Evolutionary conservation across 2,888 invertebrate genomes (phyloP).

Genomic region (Lithophane ornitopus): DNA sequence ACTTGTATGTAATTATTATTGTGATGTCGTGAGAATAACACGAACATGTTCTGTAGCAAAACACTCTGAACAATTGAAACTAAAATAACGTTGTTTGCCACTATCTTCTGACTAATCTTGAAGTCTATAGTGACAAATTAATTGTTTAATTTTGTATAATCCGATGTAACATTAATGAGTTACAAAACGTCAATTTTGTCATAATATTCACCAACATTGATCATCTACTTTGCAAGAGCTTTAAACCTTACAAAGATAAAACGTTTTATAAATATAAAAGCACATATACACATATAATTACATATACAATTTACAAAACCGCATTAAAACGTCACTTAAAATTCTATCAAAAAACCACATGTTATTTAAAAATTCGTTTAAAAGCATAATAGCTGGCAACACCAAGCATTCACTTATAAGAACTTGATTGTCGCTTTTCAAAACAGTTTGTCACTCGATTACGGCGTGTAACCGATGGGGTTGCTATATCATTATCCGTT

Average conservation of each 20-base stretch:
- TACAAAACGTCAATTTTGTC: neutral
- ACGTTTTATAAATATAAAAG: constrained; percentile 14
- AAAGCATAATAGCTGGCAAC: constrained; percentile 65
- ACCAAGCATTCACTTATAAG: constrained; percentile 68
- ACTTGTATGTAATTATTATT: constrained; percentile 68
- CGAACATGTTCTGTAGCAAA: constrained; percentile 46
- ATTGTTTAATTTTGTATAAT: constrained; percentile 4
- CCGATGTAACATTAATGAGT: no score
- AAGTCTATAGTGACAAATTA: constrained; percentile 42
- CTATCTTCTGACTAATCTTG: constrained; percentile 48
- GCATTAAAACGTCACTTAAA: constrained; percentile 40
- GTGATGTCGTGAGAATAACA: constrained; percentile 64
- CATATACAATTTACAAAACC: constrained; percentile 37
- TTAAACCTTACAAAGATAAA: neutral
- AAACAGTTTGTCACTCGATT: constrained; percentile 89
- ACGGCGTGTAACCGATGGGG: constrained; percentile 83
- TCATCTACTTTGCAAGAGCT: neutral
- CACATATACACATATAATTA: neutral
- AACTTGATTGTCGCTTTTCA: constrained; percentile 82
- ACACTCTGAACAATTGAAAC: constrained; percentile 52
- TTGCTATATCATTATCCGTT: constrained; percentile 85
- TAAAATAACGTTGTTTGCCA: constrained; percentile 39
- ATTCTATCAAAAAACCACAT: constrained; percentile 54
- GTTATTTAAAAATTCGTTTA: constrained; percentile 62
- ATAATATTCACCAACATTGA: neutral